Evolutionary conservation across 2,888 invertebrate species (phyloP).

Genomic region (Erannis defoliaria): DNA sequence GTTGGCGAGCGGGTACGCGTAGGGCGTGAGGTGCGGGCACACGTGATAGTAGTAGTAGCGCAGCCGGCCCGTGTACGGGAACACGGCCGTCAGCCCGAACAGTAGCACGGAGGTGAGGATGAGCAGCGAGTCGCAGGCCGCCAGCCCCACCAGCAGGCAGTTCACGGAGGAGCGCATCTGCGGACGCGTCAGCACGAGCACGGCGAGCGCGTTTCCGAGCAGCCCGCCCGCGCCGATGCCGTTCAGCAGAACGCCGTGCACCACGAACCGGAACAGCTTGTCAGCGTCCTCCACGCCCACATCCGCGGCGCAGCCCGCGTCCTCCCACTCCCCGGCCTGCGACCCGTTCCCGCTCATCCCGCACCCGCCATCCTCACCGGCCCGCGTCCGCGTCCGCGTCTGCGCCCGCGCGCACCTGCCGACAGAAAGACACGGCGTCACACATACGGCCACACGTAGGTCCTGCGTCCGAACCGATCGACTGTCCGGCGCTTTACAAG

Average conservation of each 20-base stretch:
- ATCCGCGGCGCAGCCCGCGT: conserved; percentile 71
- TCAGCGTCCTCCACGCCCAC: conserved; percentile 74
- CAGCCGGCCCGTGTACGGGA: conserved; percentile 92
- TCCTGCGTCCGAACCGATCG: no score
- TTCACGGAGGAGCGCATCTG: conserved; percentile 99
- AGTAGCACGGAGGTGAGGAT: conserved; percentile 94
- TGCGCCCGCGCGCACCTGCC: conserved; percentile 22
- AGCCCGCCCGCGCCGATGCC: conserved; percentile 93
- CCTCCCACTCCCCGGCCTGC: conserved; percentile 45
- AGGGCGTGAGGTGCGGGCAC: conserved; percentile 93
- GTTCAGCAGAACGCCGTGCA: conserved; percentile 93
- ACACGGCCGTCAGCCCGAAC: conserved; percentile 95
- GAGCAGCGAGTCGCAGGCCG: conserved; percentile 96
- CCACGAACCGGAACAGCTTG: conserved; percentile 91
- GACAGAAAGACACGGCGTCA: not conserved
- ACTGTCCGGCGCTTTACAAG: no score
- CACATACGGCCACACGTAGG: no score
- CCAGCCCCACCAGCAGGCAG: conserved; percentile 96
- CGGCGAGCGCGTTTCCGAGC: conserved; percentile 95
- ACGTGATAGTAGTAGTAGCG: conserved; percentile 92
- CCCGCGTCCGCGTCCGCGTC: not conserved
- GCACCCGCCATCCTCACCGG: conserved; percentile 34
- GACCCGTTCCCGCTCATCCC: conserved; percentile 57
- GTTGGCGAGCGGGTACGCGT: conserved; percentile 93
- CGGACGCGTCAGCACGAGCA: conserved; percentile 95